phyloP scores from a whole-genome alignment of 2,888 invertebrate species.

The Diaperis boleti region DNA sequence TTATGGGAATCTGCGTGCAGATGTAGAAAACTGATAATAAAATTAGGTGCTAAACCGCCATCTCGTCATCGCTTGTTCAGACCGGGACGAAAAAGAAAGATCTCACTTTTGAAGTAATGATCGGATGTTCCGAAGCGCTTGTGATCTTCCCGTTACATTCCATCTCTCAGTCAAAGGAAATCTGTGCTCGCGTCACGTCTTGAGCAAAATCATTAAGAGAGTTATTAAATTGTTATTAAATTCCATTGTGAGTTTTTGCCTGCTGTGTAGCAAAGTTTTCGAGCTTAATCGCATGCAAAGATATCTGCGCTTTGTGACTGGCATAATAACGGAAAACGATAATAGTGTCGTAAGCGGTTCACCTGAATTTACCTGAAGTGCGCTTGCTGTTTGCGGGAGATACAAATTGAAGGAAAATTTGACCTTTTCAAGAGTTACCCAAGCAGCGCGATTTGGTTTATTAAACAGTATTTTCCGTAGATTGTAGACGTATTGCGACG shows the following conservation, averaged over 20 bases:
- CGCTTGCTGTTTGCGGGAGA: too few relatives aligned
- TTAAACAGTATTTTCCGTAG: too few relatives aligned
- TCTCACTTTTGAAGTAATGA: conserved; percentile 1
- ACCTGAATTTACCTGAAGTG: too few relatives aligned
- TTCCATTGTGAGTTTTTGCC: conserved; percentile 6
- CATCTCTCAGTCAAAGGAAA: conserved; percentile 8
- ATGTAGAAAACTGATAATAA: too few relatives aligned
- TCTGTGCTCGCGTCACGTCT: conserved; percentile 4
- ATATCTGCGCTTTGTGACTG: neutral
- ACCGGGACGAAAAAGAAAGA: neutral
- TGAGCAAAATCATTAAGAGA: conserved; percentile 13
- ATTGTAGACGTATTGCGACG: too few relatives aligned
- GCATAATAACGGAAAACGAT: neutral
- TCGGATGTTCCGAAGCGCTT: neutral
- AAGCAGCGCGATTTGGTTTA: too few relatives aligned
- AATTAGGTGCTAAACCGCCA: conserved; percentile 15
- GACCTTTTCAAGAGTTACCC: too few relatives aligned
- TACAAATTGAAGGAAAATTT: too few relatives aligned
- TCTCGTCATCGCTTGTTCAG: conserved; percentile 2
- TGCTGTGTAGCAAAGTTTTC: neutral
- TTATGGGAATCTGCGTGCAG: too few relatives aligned
- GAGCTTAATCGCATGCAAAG: neutral
- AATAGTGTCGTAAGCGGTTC: neutral
- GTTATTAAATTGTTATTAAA: conserved; percentile 26
- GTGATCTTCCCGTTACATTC: conserved; percentile 5